A percentile compares a stretch with the other conserved stretches of the same genome.
Evolutionary conservation across 2,888 invertebrate genomes (phyloP).

Genomic region (Lucinisca nassula): DNA sequence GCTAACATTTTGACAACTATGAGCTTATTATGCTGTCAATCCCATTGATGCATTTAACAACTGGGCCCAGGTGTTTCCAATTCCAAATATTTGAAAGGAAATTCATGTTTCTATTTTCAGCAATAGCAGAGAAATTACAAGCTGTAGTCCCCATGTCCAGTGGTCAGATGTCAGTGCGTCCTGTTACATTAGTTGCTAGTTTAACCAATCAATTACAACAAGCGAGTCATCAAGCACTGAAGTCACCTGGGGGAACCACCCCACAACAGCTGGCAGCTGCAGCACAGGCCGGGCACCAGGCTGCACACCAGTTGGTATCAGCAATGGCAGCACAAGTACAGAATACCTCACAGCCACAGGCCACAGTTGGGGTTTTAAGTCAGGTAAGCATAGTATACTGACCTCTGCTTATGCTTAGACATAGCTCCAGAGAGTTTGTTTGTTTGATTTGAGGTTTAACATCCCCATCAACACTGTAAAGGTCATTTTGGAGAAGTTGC

Average conservation of each 20-base stretch:
- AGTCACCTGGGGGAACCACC: constrained; percentile 48
- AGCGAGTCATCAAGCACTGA: not conserved
- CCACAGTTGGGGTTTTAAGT: constrained; percentile 43
- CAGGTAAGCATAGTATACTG: constrained; percentile 45
- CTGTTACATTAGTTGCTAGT: constrained; percentile 73
- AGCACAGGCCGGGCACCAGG: constrained; percentile 68
- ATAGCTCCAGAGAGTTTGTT: no score
- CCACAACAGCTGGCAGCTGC: constrained; percentile 67
- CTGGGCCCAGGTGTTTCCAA: no score
- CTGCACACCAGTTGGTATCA: constrained; percentile 65
- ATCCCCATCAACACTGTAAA: no score
- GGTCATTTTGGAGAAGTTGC: no score
- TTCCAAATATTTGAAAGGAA: no score
- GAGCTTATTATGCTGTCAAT: no score
- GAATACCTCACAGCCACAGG: constrained; percentile 44
- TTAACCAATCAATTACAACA: constrained; percentile 51
- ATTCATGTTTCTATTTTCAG: constrained; percentile 32
- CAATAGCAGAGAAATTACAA: constrained; percentile 73
- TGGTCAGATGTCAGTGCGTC: constrained; percentile 64
- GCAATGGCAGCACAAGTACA: constrained; percentile 61
- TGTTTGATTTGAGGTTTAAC: no score
- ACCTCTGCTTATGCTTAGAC: no score
- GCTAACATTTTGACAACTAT: no score
- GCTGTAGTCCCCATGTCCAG: constrained; percentile 70
- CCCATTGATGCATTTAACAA: no score